A percentile compares a stretch with the other conserved stretches of the same genome.
Evolutionary conservation across 1,140 invertebrate species (phyloP).

Genomic region (Cydia fagiglandana): DNA sequence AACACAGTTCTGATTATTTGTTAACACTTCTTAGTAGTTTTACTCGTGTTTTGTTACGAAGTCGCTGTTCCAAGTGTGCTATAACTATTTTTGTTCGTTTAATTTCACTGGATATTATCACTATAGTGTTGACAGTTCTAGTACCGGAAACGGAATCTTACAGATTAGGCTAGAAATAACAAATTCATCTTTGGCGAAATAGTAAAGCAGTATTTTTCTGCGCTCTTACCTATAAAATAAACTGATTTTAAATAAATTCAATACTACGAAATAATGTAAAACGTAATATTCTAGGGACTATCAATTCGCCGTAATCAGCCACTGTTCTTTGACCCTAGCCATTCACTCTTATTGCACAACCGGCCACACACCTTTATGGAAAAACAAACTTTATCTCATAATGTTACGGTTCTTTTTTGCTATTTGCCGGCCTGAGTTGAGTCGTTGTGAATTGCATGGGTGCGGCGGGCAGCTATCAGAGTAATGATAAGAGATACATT

Average conservation of each 20-base stretch:
- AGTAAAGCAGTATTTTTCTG: too few relatives aligned
- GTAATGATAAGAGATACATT: slow-evolving; percentile 63
- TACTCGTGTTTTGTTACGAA: too few relatives aligned
- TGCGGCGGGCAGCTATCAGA: slow-evolving; percentile 58
- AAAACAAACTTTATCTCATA: slow-evolving; percentile 40
- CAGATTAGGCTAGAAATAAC: too few relatives aligned
- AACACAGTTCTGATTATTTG: too few relatives aligned
- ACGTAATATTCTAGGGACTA: not conserved
- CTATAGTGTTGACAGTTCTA: too few relatives aligned
- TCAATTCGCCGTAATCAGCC: slow-evolving; percentile 2
- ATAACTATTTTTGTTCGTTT: too few relatives aligned
- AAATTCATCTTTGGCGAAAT: too few relatives aligned
- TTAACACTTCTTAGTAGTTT: too few relatives aligned
- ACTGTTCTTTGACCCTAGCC: slow-evolving; percentile 64
- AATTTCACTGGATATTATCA: too few relatives aligned
- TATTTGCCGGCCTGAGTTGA: slow-evolving; percentile 37
- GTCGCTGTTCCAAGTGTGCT: too few relatives aligned
- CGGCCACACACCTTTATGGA: slow-evolving; percentile 10
- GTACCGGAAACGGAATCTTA: too few relatives aligned
- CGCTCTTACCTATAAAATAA: not conserved
- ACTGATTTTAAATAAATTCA: not conserved
- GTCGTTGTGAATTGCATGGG: slow-evolving; percentile 37
- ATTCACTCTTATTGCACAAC: slow-evolving; percentile 40
- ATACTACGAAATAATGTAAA: not conserved
- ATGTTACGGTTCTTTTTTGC: slow-evolving; percentile 41